phyloP scores from a whole-genome alignment of 1,140 invertebrate genomes.

The Drosophila malerkotliana region DNA sequence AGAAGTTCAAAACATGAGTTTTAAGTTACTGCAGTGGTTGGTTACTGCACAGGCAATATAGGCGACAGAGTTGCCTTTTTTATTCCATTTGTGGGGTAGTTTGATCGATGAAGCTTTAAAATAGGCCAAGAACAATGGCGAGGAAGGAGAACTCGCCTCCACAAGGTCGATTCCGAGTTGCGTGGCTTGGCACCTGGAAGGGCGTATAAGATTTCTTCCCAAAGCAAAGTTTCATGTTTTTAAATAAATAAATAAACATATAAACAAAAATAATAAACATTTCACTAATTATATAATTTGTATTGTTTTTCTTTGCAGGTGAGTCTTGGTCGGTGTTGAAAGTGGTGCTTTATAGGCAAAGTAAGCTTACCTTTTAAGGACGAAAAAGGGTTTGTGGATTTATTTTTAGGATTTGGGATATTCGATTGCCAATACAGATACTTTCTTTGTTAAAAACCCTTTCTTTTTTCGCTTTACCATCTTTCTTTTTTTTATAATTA shows the following conservation, averaged over 20 bases:
- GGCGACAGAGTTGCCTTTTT: constrained; percentile 6
- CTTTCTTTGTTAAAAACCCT: not conserved
- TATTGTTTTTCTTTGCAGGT: not conserved
- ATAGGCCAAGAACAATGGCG: constrained; percentile 42
- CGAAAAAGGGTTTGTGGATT: too few relatives aligned
- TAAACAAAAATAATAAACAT: too few relatives aligned
- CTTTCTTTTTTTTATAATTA: constrained; percentile 24
- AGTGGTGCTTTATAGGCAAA: not conserved
- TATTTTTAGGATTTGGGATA: too few relatives aligned
- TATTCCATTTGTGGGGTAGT: constrained; percentile 39
- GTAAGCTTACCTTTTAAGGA: not conserved
- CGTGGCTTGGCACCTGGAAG: not conserved
- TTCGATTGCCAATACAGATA: too few relatives aligned
- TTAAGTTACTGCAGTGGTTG: not conserved
- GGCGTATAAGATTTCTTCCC: too few relatives aligned
- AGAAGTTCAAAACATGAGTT: not conserved
- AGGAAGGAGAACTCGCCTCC: constrained; percentile 1
- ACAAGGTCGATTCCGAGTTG: constrained; percentile 24
- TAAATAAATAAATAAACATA: too few relatives aligned
- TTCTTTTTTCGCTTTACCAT: not conserved
- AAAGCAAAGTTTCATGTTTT: too few relatives aligned
- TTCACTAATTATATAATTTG: not conserved
- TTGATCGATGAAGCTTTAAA: constrained; percentile 61
- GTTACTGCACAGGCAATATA: not conserved
- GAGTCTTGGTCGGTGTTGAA: not conserved